phyloP scores from a whole-genome alignment of 2,797 vertebrate species.

The Sylvilagus floridanus region DNA sequence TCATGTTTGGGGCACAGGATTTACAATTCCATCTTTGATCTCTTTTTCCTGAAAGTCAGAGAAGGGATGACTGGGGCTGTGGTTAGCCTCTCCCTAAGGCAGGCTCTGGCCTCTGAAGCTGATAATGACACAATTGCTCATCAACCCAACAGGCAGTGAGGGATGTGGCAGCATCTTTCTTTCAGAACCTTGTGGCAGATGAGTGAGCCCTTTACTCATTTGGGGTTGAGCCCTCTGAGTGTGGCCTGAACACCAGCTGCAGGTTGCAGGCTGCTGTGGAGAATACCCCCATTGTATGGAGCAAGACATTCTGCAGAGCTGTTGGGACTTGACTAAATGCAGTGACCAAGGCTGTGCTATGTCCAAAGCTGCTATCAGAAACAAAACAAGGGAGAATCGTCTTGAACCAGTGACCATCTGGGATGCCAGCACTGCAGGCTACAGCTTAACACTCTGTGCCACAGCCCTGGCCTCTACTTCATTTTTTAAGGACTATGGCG shows the following conservation, averaged over 20 bases:
- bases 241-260: not conserved
- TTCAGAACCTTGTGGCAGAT: not conserved
- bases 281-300: conserved; percentile 55
- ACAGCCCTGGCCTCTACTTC: no score
- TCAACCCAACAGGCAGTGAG: accelerated
- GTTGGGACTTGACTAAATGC: conserved; percentile 12
- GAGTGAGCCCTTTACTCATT: not conserved
- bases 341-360: not conserved
- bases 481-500: no score
- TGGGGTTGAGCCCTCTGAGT: not conserved
- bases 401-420: no score
- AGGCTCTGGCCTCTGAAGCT: not conserved
- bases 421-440: no score
- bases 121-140: accelerated
- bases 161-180: not conserved
- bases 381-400: conserved; percentile 40
- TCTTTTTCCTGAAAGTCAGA: not conserved
- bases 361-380: conserved; percentile 61
- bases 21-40: not conserved
- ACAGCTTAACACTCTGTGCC: no score
- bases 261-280: not conserved
- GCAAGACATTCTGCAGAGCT: not conserved
- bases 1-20: not conserved
- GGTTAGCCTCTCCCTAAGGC: not conserved
- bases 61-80: not conserved